Conservation (phyloP, 2,888 invertebrate species). For the Aspidiotus destructor region DNA sequence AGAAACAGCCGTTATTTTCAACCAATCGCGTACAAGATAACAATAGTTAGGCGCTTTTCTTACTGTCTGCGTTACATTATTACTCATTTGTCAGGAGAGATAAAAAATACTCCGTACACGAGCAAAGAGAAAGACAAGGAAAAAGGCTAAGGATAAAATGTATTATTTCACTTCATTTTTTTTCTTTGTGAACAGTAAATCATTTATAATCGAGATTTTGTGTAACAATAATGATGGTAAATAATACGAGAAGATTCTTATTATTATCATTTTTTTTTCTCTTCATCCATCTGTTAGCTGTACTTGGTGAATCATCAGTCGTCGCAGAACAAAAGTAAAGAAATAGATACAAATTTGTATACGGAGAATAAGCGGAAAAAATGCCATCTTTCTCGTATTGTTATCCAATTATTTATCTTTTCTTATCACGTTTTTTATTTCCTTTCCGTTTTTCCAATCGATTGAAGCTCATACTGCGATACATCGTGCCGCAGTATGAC, state of each 20-base stretch:
- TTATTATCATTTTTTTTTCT: background rate
- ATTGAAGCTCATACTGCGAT: no score
- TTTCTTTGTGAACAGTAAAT: conserved; percentile 16
- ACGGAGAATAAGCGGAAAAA: background rate
- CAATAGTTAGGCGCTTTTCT: conserved; percentile 21
- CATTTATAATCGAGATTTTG: conserved; percentile 31
- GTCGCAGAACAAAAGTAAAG: background rate
- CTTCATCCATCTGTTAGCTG: conserved; percentile 15
- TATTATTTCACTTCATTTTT: conserved; percentile 17
- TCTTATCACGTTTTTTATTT: background rate
- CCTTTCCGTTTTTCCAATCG: background rate
- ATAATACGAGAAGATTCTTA: background rate
- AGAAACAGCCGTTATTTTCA: conserved; percentile 29
- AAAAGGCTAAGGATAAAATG: conserved; percentile 12
- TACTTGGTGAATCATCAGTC: background rate
- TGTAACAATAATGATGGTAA: conserved; percentile 20
- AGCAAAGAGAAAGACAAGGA: background rate
- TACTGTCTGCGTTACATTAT: conserved; percentile 9
- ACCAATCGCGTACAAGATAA: conserved; percentile 26
- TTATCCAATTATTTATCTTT: conserved; percentile 1
- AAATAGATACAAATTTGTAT: conserved; percentile 7
- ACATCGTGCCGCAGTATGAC: no score
- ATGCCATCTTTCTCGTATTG: background rate
- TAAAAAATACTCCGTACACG: background rate
- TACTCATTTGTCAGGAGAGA: conserved; percentile 12